Evolutionary conservation across 2,113 vertebrate genomes (phyloP), one percentile per base, ranked within the genome.

Genomic region (Hystrix cristata): DNA sequence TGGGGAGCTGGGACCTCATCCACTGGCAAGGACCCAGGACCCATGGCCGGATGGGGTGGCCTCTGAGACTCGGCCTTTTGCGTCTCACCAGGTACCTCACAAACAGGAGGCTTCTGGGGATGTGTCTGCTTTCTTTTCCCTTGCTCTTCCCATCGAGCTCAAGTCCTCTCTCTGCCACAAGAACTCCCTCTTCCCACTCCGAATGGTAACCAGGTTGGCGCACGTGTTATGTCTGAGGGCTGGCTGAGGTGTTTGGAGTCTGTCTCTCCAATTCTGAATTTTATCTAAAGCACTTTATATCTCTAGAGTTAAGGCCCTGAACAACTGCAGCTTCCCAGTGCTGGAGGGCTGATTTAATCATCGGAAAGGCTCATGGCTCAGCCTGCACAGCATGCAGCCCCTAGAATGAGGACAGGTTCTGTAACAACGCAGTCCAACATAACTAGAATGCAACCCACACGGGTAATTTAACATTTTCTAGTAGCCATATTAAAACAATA

Each of bases 191-290:
- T 81, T 31, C 78, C 51, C 31, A n/a, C 31, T 81, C 55, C 80
- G 43, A 7, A 80, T 0, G 7, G 34, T 10, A 18, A 46, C 55
- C 7, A 55, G 69, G 55, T 6, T 51, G 81, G 59, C n/a, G 48
- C 1, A 64, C 7, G 0, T 1, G 59, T 12, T 29, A 1, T 0
- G 10, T 5, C 11, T 3, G 18, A 48, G 83, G 76, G 86, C 74
- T 3, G 27, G 74, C 65, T n/a, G 4, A 7, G n/a, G n/a, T 8
- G 31, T 48, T 65, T 46, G 64, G 57, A 95, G 38, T 57, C 64
- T n/a, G 19, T 87, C 74, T 94, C 80, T 93, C 29, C 7, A 19
- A 81, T 86, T 82, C 87, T 69, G n/a, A 95, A 81, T 87, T 74
- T 89, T 74, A 64, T 9, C 69, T 51, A 31, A 76, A 93, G 69